Evolutionary conservation across 2,888 invertebrate genomes (phyloP), one percentile per base, ranked within the genome.

Genomic region (Melinaea menophilus): DNA sequence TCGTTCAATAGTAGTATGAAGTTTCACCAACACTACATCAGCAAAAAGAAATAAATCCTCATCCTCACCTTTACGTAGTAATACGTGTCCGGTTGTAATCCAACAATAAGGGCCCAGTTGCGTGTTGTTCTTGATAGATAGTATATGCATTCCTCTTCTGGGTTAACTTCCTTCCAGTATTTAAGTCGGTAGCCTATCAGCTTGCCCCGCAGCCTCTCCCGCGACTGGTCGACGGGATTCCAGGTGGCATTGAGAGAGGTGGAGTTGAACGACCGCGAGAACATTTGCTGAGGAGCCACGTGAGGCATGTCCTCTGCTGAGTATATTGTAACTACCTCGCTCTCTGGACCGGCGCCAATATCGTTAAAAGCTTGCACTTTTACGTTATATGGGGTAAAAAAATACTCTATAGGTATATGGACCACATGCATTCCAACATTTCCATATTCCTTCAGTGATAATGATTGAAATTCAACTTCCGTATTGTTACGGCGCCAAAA

Each of bases 301-400:
- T 95, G 95, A 0, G 98, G 98, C 96, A 97, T 97, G 78, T 97
- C 96, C 82, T 97, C 97, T 0, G 97, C 97, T 7, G 96, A 97
- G 80, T 93, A 96, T 72, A 97, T 94, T 0, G 94, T 92, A 0
- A 92, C 92, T 2, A 94, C 91, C 5, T 94, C 93, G 65, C 97
- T 97, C 72, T 94, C 93, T 0, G 97, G 97, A 0, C 98, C 98
- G 5, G 91, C 87, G 0, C 98, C 98, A 22, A 95, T 86, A 61
- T 94, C 94, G 79, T 97, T 97, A 56, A 94, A 93, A 0, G 96
- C 93, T 82, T 97, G 97, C 1, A 97, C 95, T 86, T 95, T 96
- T 0, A 97, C 96, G 73, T 97, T 94, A 77, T 97, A 97, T 67
- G 95, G 89, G 0, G 96, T 96, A 76, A 95, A 97, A 79, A 95